Base-by-base conservation (phyloP, 2,113 vertebrate species). In the Noctilio leporinus region DNA sequence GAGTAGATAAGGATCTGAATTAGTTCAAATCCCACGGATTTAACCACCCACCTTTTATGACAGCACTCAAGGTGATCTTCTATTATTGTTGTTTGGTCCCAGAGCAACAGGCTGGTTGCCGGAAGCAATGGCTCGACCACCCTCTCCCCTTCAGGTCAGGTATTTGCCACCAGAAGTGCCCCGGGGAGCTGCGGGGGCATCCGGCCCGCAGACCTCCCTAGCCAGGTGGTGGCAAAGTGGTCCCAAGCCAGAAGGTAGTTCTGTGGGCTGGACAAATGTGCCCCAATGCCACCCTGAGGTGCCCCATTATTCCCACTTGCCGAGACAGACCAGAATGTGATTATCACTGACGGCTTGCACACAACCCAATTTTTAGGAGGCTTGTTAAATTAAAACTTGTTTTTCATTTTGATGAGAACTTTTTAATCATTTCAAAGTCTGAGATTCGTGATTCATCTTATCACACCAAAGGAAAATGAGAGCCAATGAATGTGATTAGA, bases 221-320 rank as follows among this genome's bases (percentile, higher is more conserved):
- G 86, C 47, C 64, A 81, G 90, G 93, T 40, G 16, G 77, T 49
- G 89, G 90, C 92, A 83, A 53, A 95, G 7, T 28, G n/a, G 86
- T 77, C 92, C 95, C 91, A 95, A 96, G 81, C 90, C 92, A 95
- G 85, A 77, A 53, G 30, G 69, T 81, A 69, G 75, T 94, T 97
- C 95, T 80, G 92, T 95, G 96, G 93, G 73, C 69, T 70, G 59
- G 89, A 97, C 82, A 94, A 64, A 92, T 33, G 64, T 7, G 38
- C 51, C 92, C 19, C 0, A 6, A 80, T 93, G 70, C 76, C 69
- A 51, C 0, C 1, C 47, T 70, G n/a, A 33, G 88, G 35, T 5
- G 24, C 57, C 95, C 78, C 77, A 38, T 83, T 94, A 91, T 84
- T 76, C 91, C 59, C 82, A 91, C 19, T 57, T 47, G 38, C 24